A percentile compares a stretch with the other conserved stretches of the same genome.
phyloP scores from a whole-genome alignment of 2,888 invertebrate species.

The Byasa hedistus region DNA sequence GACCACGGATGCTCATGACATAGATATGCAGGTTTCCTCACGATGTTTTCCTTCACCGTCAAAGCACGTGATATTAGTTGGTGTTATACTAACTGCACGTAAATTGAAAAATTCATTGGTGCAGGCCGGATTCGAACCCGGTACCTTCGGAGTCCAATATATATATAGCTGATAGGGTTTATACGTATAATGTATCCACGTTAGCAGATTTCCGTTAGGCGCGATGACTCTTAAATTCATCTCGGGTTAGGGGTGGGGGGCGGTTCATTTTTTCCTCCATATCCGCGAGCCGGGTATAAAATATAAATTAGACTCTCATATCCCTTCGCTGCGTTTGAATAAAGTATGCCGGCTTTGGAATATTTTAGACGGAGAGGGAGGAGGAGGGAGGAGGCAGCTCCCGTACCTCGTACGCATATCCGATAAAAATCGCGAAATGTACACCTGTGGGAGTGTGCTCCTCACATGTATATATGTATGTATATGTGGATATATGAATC shows the following conservation, averaged over 20 bases:
- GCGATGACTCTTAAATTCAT: constrained; percentile 44
- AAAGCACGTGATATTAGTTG: too few relatives aligned
- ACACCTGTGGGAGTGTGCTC: background rate
- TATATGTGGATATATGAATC: background rate
- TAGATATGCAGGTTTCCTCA: too few relatives aligned
- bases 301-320: constrained; percentile 45
- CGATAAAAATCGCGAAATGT: constrained; percentile 1
- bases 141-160: too few relatives aligned
- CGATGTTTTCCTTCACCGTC: too few relatives aligned
- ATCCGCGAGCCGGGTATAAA: constrained; percentile 37
- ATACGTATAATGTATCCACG: constrained; percentile 40
- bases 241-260: constrained; percentile 35
- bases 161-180: background rate
- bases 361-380: constrained; percentile 31
- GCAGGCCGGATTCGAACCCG: too few relatives aligned
- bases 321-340: constrained; percentile 37
- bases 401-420: constrained; percentile 2
- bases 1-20: too few relatives aligned
- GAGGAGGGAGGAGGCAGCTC: background rate
- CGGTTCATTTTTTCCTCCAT: constrained; percentile 35
- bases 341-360: constrained; percentile 36
- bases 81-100: too few relatives aligned
- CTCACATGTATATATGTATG: background rate
- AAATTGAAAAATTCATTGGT: too few relatives aligned
- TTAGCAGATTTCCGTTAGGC: constrained; percentile 38